These are phyloP conservation scores for Pheosia tremula DNA, from an alignment of 2,888 invertebrate species.

Conservation along the genomic window DNA sequence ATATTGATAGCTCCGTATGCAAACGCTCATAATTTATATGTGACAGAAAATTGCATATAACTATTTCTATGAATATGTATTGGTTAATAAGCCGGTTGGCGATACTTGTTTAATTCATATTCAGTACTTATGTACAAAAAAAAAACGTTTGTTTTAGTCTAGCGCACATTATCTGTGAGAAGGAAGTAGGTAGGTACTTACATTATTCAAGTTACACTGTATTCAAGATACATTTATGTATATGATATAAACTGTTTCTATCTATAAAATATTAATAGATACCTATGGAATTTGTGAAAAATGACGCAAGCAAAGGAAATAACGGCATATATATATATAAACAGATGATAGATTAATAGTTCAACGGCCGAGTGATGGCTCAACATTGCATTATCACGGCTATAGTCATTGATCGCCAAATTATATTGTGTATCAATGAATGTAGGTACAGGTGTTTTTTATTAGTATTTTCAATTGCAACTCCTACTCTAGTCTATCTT, in stretches of 20 bases:
- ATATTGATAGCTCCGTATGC: not conserved
- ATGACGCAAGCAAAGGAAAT: not conserved
- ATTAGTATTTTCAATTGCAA: not conserved
- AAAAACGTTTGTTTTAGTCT: not conserved
- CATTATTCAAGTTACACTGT: not conserved
- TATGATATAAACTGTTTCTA: no score
- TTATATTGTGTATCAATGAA: constrained; percentile 1
- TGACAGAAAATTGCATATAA: not conserved
- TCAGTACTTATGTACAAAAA: not conserved
- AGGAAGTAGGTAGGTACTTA: no score
- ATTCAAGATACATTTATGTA: not conserved
- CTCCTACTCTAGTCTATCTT: not conserved
- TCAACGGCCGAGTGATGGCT: constrained; percentile 3
- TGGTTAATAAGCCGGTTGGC: constrained; percentile 1
- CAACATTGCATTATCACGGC: constrained; percentile 1
- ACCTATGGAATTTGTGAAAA: not conserved
- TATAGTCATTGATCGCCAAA: constrained; percentile 1
- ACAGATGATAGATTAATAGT: not conserved
- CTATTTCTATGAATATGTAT: not conserved
- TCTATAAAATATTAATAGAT: not conserved
- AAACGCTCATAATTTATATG: not conserved
- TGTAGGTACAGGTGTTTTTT: not conserved
- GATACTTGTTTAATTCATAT: not conserved
- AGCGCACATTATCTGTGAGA: not conserved
- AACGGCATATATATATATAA: not conserved